Conservation (phyloP, 2,797 vertebrate species). For the Danio kyathit region DNA sequence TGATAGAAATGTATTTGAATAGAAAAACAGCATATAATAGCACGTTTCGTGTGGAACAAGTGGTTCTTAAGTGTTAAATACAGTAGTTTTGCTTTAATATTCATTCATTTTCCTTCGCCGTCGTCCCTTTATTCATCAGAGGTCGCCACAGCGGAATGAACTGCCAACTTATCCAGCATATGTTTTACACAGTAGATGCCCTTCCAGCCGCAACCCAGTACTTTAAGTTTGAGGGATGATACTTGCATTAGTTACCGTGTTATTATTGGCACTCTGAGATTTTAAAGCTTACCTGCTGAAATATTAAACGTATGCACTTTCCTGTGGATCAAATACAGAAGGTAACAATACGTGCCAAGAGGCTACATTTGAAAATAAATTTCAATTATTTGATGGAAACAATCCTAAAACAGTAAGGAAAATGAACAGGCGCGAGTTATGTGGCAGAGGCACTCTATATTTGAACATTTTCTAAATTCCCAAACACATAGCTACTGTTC, state of each 20-base stretch:
- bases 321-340: not conserved
- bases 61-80: not conserved
- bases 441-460: not conserved
- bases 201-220: too few relatives aligned
- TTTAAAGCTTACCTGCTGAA: constrained; percentile 3
- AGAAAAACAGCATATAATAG: too few relatives aligned
- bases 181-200: too few relatives aligned
- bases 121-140: too few relatives aligned
- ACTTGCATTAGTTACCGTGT: not conserved
- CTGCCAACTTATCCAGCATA: too few relatives aligned
- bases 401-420: not conserved
- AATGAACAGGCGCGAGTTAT: not conserved
- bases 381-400: constrained; percentile 2
- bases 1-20: not conserved
- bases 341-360: not conserved
- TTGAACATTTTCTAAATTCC: constrained; percentile 28
- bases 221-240: not conserved
- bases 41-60: too few relatives aligned
- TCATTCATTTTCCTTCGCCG: too few relatives aligned
- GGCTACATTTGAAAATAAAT: not conserved
- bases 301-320: not conserved
- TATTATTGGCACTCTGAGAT: constrained; percentile 9
- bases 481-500: not conserved
- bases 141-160: too few relatives aligned
- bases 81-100: not conserved